Conservation (phyloP, 2,797 vertebrate species). For the Manis crassicaudata region DNA sequence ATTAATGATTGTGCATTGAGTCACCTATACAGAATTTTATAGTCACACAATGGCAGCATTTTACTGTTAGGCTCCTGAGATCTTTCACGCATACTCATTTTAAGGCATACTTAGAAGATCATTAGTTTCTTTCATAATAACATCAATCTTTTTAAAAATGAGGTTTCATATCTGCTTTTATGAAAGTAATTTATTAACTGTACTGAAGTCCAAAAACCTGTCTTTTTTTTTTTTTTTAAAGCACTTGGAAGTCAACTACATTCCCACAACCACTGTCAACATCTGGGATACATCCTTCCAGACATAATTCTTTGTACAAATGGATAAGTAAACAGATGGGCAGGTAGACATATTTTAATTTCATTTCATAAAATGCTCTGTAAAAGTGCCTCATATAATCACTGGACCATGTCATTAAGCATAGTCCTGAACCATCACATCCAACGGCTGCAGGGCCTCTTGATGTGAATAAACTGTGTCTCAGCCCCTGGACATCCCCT, state of each 20-base stretch:
- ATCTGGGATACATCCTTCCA: constrained; percentile 11
- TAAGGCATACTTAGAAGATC: constrained; percentile 13
- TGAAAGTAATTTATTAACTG: constrained; percentile 33
- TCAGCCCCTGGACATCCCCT: not conserved
- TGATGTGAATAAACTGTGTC: not conserved
- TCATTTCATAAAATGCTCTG: not conserved
- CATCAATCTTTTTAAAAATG: constrained; percentile 19
- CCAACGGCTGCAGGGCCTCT: constrained; percentile 10
- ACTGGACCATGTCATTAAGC: not conserved
- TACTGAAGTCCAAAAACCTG: not conserved
- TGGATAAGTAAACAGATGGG: not conserved
- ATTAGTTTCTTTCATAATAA: constrained; percentile 44
- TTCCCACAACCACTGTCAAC: constrained; percentile 20
- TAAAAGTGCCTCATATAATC: constrained; percentile 2
- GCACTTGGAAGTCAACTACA: not conserved
- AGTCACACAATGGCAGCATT: constrained; percentile 36
- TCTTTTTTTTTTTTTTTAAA: not conserved
- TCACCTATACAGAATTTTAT: not conserved
- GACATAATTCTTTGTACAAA: not conserved
- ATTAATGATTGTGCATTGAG: too few relatives aligned
- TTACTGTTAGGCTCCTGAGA: constrained; percentile 48
- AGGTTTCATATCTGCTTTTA: constrained; percentile 31
- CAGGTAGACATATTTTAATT: not conserved
- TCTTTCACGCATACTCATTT: constrained; percentile 32
- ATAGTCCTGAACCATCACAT: not conserved